These are phyloP conservation scores for Ctenopoma multispine DNA, from an alignment of 2,797 vertebrate species.

Conservation along the genomic window DNA sequence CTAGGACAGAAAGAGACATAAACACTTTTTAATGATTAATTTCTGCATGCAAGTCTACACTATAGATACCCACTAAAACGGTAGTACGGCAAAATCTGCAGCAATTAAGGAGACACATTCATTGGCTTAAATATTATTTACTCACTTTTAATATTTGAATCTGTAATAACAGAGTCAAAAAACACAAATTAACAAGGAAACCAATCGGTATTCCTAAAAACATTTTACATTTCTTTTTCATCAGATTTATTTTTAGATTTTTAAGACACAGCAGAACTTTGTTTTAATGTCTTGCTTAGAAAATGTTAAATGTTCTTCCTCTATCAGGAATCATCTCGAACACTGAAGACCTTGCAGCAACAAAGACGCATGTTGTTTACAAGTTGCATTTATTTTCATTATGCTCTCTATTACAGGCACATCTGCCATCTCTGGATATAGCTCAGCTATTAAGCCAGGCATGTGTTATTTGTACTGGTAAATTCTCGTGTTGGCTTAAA, in stretches of 20 bases:
- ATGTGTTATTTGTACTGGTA: background rate
- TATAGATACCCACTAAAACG: constrained; percentile 2
- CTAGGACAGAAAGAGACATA: constrained; percentile 63
- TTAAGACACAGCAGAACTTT: background rate
- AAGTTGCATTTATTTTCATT: constrained; percentile 11
- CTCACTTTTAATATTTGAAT: too few species aligned
- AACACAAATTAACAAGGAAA: too few species aligned
- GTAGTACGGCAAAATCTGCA: constrained; percentile 11
- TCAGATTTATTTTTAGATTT: constrained; percentile 1
- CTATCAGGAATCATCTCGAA: constrained; percentile 5
- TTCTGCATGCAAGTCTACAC: constrained; percentile 10
- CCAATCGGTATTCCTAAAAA: too few species aligned
- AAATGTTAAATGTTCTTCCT: constrained; percentile 21
- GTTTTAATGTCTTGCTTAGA: constrained; percentile 2
- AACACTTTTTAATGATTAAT: constrained; percentile 39
- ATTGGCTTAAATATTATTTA: constrained; percentile 36
- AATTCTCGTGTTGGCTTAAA: constrained; percentile 3
- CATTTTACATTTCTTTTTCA: constrained; percentile 1
- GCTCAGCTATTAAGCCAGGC: background rate
- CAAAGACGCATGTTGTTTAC: background rate
- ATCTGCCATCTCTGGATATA: background rate
- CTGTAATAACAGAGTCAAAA: too few species aligned
- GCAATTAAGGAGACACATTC: constrained; percentile 12
- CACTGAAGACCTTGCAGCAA: background rate
- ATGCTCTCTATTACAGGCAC: background rate